Evolutionary conservation across 1,140 invertebrate species (phyloP).

Genomic region (Pentalonia nigronervosa): DNA sequence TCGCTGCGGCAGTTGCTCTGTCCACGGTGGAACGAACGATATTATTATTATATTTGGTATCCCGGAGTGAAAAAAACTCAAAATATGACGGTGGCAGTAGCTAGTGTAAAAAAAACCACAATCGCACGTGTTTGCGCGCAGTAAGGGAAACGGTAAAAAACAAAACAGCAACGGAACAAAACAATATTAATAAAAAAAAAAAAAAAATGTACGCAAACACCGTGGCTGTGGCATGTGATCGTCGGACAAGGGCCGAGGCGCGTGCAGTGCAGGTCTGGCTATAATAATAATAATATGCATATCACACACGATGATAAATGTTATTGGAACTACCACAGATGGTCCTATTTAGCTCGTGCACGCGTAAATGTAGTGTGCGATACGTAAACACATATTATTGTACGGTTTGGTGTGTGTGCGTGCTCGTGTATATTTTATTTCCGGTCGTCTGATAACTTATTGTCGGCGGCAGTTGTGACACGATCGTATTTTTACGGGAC

Average conservation of each 20-base stretch:
- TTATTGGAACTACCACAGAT: slow-evolving; percentile 24
- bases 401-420: background rate
- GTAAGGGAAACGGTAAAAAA: background rate
- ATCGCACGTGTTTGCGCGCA: background rate
- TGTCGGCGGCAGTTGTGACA: background rate
- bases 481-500: slow-evolving; percentile 20
- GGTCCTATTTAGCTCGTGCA: background rate
- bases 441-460: slow-evolving; percentile 36
- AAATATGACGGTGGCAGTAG: background rate
- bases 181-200: background rate
- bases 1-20: background rate
- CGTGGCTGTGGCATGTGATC: background rate
- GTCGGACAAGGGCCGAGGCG: background rate
- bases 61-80: background rate
- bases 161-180: background rate
- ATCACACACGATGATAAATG: background rate
- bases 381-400: background rate
- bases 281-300: background rate
- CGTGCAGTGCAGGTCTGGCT: background rate
- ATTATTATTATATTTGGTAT: background rate
- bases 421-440: background rate
- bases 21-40: background rate
- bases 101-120: background rate
- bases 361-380: background rate
- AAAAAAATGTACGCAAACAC: background rate